phyloP scores from a whole-genome alignment of 2,797 vertebrate species.

The Phaenicophaeus curvirostris region DNA sequence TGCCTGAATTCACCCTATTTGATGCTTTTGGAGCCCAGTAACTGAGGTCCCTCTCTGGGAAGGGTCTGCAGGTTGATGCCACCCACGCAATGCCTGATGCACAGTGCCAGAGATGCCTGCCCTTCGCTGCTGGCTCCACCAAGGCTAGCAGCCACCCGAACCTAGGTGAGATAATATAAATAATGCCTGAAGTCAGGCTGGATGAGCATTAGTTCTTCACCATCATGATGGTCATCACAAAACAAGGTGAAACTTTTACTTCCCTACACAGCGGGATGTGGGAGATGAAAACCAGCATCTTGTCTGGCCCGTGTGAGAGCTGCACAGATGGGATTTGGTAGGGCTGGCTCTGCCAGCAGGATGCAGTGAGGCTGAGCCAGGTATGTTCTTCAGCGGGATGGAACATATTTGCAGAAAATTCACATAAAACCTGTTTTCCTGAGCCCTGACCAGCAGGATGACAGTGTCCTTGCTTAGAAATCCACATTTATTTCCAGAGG shows the following conservation, averaged over 20 bases:
- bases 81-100: fast-evolving
- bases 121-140: background rate
- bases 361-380: background rate
- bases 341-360: background rate
- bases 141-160: no score
- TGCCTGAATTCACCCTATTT: background rate
- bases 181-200: background rate
- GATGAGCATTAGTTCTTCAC: background rate
- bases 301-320: background rate
- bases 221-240: background rate
- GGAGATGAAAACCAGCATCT: background rate
- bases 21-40: background rate
- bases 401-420: background rate
- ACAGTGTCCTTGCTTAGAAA: background rate
- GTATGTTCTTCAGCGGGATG: background rate
- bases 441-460: background rate
- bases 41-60: background rate
- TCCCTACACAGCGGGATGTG: background rate
- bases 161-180: no score
- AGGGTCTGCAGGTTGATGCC: background rate
- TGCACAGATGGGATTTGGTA: background rate
- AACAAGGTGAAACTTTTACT: background rate
- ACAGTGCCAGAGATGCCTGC: background rate
- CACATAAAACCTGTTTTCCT: background rate
- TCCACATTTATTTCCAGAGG: background rate